Evolutionary conservation across 2,113 vertebrate genomes (phyloP), one percentile per base, ranked within the genome.

Genomic region (Drymodes brunneopygia): DNA sequence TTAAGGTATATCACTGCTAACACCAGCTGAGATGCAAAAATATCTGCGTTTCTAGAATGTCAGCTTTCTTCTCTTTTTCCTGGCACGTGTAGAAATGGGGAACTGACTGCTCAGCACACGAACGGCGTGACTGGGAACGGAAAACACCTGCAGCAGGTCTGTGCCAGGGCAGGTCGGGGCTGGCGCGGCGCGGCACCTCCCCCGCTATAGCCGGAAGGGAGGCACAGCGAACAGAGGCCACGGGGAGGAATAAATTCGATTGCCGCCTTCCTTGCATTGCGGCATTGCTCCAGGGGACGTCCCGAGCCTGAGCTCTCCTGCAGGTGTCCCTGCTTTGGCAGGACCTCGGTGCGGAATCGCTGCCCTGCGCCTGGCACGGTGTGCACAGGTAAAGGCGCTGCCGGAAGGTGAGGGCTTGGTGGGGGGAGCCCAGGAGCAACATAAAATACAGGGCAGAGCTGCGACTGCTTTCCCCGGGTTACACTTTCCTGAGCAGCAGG

Each of bases 231-330:
- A 6, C 2, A 1, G 36, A 40, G 40, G 15, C 48, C 72, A 14
- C 0, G 1, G 3, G 42, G 14, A 90, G 38, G 36, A 42, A 35
- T 24, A n/a, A 77, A 77, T 42, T 50, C 17, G 12, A 10, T 10
- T 42, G 42, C 14, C 18, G 35, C 75, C 54, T n/a, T 36, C 44
- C 35, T 22, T 4, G 65, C 27, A 2, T 14, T 60, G 48, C 5
- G 0, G 20, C 17, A 5, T 45, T 2, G 3, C 44, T 60, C 23
- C n/a, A 1, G 3, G 42, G 38, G 57, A 15, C 22, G 7, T 33
- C 35, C 24, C 0, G 2, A n/a, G 4, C 1, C 19, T 36, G 36
- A 71, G 75, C 47, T 66, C 42, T 60, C 47, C 61, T 57, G 56
- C 66, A 74, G 47, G 27, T 19, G 31, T 53, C 47, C 24, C 74